These are phyloP conservation scores for Atrina japonica DNA, from an alignment of 2,888 invertebrate species.

Conservation along the genomic window DNA sequence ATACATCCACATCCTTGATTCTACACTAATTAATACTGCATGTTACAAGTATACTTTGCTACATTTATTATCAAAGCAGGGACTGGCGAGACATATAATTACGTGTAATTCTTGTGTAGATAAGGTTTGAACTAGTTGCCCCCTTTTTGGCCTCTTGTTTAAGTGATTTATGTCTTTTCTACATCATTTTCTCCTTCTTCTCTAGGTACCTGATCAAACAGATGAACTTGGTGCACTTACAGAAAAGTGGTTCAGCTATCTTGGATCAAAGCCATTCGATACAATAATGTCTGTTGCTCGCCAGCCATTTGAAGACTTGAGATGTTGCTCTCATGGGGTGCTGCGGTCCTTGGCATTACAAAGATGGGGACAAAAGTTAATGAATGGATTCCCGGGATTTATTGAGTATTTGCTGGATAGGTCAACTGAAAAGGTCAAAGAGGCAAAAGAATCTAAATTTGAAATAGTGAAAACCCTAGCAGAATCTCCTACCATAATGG, in stretches of 20 bases:
- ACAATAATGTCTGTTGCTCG: slow-evolving; percentile 85
- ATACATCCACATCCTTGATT: too few species aligned
- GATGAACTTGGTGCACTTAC: slow-evolving; percentile 82
- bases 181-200: too few species aligned
- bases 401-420: slow-evolving; percentile 91
- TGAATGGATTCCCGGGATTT: slow-evolving; percentile 87
- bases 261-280: slow-evolving; percentile 84
- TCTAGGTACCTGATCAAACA: slow-evolving; percentile 79
- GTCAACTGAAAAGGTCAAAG: slow-evolving; percentile 86
- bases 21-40: too few species aligned
- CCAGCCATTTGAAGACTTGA: slow-evolving; percentile 91
- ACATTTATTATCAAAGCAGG: too few species aligned
- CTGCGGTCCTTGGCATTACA: slow-evolving; percentile 86
- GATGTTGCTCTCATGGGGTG: slow-evolving; percentile 86
- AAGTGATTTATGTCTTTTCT: too few species aligned
- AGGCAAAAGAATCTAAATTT: slow-evolving; percentile 89
- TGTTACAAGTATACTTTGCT: too few species aligned
- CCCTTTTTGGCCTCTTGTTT: too few species aligned
- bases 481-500: slow-evolving; percentile 78
- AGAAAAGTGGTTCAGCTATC: slow-evolving; percentile 85
- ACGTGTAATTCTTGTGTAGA: too few species aligned
- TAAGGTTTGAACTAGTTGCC: too few species aligned
- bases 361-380: slow-evolving; percentile 89
- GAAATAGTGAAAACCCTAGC: slow-evolving; percentile 84
- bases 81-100: too few species aligned